phyloP scores from a whole-genome alignment of 2,113 vertebrate species.

The Cyprinodon brontotheroides region DNA sequence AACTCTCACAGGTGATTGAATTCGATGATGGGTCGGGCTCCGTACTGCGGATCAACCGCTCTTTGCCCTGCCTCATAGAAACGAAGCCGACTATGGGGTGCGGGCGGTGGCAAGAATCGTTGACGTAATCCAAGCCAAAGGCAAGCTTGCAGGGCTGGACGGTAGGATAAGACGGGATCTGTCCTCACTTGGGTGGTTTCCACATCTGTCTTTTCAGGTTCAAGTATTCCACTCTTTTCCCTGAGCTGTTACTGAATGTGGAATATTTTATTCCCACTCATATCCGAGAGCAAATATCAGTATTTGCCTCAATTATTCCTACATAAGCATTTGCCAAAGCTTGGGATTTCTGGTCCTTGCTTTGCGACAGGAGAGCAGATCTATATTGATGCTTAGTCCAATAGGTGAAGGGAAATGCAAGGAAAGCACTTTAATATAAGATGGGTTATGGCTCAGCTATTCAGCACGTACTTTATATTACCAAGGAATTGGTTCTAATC shows the following conservation, averaged over 20 bases:
- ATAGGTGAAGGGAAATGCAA: constrained; percentile 26
- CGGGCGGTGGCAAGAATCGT: too few species aligned
- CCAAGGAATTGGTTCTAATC: not conserved
- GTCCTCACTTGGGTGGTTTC: constrained; percentile 10
- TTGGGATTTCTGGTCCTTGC: constrained; percentile 33
- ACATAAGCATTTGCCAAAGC: constrained; percentile 42
- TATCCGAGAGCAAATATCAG: constrained; percentile 34
- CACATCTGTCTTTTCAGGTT: constrained; percentile 15
- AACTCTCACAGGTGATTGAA: constrained; percentile 88
- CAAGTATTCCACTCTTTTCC: not conserved
- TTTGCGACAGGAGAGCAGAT: constrained; percentile 27
- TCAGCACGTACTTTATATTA: constrained; percentile 8
- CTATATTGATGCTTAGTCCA: constrained; percentile 34
- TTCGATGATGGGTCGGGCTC: constrained; percentile 98
- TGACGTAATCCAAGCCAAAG: constrained; percentile 96
- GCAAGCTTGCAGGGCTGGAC: constrained; percentile 98
- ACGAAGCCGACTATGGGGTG: too few species aligned
- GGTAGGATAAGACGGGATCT: constrained; percentile 78
- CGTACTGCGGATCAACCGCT: constrained; percentile 97
- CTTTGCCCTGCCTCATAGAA: constrained; percentile 92
- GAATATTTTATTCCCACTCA: constrained; percentile 14
- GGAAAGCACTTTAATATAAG: constrained; percentile 35
- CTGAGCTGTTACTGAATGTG: constrained; percentile 3
- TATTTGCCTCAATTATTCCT: constrained; percentile 52
- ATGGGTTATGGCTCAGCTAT: constrained; percentile 1